Base-by-base conservation (phyloP, 2,888 invertebrate genomes). In the Cinara cedri region DNA sequence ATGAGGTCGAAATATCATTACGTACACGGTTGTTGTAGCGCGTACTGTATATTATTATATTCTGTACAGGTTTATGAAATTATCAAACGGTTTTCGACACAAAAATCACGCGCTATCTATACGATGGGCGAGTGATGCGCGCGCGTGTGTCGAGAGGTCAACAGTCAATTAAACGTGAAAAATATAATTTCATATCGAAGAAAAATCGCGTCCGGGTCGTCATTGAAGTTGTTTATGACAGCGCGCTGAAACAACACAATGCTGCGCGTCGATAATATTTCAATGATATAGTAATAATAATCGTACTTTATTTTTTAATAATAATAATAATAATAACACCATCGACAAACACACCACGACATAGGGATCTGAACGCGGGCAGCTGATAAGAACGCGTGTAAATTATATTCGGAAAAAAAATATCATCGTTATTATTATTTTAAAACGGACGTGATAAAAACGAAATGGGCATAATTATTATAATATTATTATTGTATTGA, bases 141-240 rank as follows among this genome's bases (percentile, higher is more conserved):
- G 60, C 26, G 60, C 42, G 63, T 51, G 65, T 65, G 74, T 65
- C 54, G n/a, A 63, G 46, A 68, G 76, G 66, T 76, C 68, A 66
- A 68, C 57, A 26, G 68, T 60, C 76, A 68, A 68, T 78, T 70
- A 70, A 68, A 78, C 9, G 42, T 54, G 51, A 11, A 54, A 74
- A 63, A 63, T 42, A 63, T 51, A n/a, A 60, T 57, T 26, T 55
- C 21, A n/a, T 72, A 62, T 72, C 72, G 72, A 51, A 51, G 62
- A 74, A 63, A 72, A 74, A 74, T 74, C 63, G 63, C 51, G 60
- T 42, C 9, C 63, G 72, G 46, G 63, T 74, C 74, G 74, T 63
- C 74, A 74, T 74, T 74, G 74, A 74, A 74, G 63, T 74, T 63
- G 63, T 54, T 74, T 63, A 54, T 74, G 74, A 63, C 63, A 51